These are phyloP conservation scores for Arbacia lixula DNA, from an alignment of 53 echinoderm and acorn worm genomes.

Conservation along the genomic window DNA sequence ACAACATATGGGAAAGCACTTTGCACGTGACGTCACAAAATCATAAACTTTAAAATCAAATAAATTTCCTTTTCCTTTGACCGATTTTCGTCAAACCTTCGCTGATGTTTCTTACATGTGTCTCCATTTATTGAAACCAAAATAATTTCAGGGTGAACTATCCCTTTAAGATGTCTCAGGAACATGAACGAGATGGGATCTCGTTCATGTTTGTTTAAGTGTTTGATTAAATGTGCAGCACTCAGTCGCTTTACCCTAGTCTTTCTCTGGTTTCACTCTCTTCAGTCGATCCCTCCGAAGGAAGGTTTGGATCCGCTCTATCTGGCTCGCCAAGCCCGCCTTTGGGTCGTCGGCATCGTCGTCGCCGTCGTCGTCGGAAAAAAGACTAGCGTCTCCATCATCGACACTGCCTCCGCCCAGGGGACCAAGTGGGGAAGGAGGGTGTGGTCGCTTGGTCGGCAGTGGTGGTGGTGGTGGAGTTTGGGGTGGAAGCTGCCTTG, in stretches of 20 bases:
- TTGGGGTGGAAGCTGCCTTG: neutral
- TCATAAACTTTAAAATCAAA: too few relatives aligned
- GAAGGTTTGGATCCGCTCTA: constrained; percentile 70
- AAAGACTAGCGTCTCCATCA: constrained; percentile 27
- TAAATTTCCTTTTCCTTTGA: too few relatives aligned
- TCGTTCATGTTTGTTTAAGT: too few relatives aligned
- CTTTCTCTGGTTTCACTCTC: constrained; percentile 38
- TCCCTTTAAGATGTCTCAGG: too few relatives aligned
- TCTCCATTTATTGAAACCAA: too few relatives aligned
- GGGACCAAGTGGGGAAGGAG: too few relatives aligned
- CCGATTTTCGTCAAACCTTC: too few relatives aligned
- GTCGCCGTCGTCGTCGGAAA: constrained; percentile 63
- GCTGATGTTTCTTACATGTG: too few relatives aligned
- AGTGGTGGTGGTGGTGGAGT: neutral
- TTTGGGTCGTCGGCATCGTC: constrained; percentile 60
- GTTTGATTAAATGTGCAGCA: neutral
- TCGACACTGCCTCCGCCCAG: constrained; percentile 39
- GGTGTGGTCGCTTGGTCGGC: neutral
- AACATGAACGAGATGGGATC: too few relatives aligned
- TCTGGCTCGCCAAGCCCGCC: constrained; percentile 69
- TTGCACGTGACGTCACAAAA: too few relatives aligned
- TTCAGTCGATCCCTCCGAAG: constrained; percentile 72
- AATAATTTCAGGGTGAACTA: too few relatives aligned
- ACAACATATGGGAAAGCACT: too few relatives aligned
- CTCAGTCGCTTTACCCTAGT: neutral